phyloP scores from a whole-genome alignment of 2,888 invertebrate species.

The Cerceris ruficornis region DNA sequence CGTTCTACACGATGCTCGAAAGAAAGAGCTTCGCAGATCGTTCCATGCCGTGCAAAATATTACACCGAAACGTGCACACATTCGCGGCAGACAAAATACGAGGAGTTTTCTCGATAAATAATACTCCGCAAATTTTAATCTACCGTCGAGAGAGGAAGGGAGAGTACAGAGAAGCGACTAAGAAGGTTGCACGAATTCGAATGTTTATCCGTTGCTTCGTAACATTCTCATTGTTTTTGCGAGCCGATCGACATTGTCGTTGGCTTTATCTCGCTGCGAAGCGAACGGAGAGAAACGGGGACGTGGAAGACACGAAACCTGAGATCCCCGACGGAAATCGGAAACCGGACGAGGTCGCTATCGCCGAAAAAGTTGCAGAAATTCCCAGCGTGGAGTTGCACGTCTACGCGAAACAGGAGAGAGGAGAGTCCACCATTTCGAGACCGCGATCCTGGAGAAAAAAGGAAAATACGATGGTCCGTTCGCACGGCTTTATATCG shows the following conservation, averaged over 20 bases:
- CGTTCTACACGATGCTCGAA: too few species aligned
- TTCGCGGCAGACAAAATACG: too few species aligned
- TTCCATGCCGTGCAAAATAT: too few species aligned
- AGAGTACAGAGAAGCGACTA: too few species aligned
- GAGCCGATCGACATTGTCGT: background rate
- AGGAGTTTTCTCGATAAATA: too few species aligned
- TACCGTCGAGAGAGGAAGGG: too few species aligned
- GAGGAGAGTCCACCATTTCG: background rate
- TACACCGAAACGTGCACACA: too few species aligned
- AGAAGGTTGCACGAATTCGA: too few species aligned
- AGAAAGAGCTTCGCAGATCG: too few species aligned
- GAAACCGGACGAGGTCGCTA: slow-evolving; percentile 51
- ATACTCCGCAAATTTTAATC: too few species aligned
- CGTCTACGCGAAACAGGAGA: slow-evolving; percentile 4
- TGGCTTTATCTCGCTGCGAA: slow-evolving; percentile 45
- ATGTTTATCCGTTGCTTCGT: background rate
- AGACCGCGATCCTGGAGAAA: background rate
- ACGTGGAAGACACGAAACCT: slow-evolving; percentile 48
- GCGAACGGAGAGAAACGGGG: slow-evolving; percentile 50
- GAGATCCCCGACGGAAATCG: slow-evolving; percentile 56
- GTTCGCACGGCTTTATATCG: too few species aligned
- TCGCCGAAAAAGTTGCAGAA: slow-evolving; percentile 45
- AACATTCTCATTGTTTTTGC: background rate
- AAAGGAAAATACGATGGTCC: too few species aligned
- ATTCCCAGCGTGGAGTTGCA: slow-evolving; percentile 21